These are phyloP conservation scores for Hemithea aestivaria DNA, from an alignment of 2,888 invertebrate genomes.

Conservation along the genomic window DNA sequence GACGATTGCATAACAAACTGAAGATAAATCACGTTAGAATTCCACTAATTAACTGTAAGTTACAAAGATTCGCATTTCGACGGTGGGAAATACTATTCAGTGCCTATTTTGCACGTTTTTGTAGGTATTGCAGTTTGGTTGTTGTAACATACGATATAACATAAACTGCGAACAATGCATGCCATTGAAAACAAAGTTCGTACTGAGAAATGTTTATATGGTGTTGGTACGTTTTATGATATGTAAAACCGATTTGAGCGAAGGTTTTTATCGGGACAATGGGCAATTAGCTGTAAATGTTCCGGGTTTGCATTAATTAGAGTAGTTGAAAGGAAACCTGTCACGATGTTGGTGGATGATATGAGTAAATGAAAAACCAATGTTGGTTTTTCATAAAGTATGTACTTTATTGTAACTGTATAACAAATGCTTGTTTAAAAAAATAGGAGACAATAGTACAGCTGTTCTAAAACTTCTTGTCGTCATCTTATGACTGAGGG, in stretches of 20 bases:
- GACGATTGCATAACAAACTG: not conserved
- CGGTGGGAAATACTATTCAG: slow-evolving; percentile 26
- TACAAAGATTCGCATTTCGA: slow-evolving; percentile 37
- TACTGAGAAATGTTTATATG: slow-evolving; percentile 19
- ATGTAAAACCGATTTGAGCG: slow-evolving; percentile 16
- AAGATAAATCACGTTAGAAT: slow-evolving; percentile 3
- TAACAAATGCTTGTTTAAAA: too few relatives aligned
- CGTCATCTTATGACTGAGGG: too few relatives aligned
- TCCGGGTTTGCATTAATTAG: slow-evolving; percentile 2
- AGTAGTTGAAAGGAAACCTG: too few relatives aligned
- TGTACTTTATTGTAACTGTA: too few relatives aligned
- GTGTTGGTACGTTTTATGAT: slow-evolving; percentile 17
- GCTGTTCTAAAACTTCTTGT: too few relatives aligned
- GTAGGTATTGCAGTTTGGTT: slow-evolving; percentile 10
- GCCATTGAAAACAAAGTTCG: slow-evolving; percentile 19
- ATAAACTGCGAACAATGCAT: slow-evolving; percentile 40
- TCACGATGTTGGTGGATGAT: too few relatives aligned
- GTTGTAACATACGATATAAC: slow-evolving; percentile 35
- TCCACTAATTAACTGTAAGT: not conserved
- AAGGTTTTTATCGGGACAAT: slow-evolving; percentile 21
- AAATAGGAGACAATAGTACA: too few relatives aligned
- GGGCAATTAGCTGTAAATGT: slow-evolving; percentile 12
- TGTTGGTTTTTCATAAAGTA: too few relatives aligned
- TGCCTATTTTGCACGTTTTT: slow-evolving; percentile 22
- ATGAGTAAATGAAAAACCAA: too few relatives aligned